Percentiles rank a stretch among this genome's conserved stretches.
phyloP scores from a whole-genome alignment of 2,797 vertebrate species.

The Chelon labrosus region DNA sequence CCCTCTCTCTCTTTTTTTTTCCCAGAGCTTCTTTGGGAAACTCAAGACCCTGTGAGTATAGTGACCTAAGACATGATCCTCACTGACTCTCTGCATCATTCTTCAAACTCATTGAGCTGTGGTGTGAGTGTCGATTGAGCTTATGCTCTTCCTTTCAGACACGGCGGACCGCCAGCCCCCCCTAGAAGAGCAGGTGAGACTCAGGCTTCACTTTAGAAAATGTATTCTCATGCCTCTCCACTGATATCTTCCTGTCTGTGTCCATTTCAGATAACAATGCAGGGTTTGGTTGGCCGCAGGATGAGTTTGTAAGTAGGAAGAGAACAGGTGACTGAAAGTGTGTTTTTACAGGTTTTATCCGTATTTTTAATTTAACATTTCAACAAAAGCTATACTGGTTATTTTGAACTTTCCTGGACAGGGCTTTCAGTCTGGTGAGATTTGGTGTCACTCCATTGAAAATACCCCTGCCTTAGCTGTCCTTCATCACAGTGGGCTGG shows the following conservation, averaged over 20 bases:
- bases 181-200: slow-evolving; percentile 80
- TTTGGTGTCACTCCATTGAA: background rate
- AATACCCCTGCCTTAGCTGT: background rate
- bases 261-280: slow-evolving; percentile 70
- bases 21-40: slow-evolving; percentile 85
- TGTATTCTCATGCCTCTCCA: background rate
- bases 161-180: slow-evolving; percentile 77
- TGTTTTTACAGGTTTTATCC: background rate
- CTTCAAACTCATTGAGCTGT: background rate
- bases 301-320: slow-evolving; percentile 82
- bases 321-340: background rate
- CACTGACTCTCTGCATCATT: background rate
- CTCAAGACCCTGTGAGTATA: slow-evolving; percentile 82
- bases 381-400: no score
- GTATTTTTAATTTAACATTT: background rate
- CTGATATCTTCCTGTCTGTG: background rate
- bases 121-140: background rate
- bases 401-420: background rate
- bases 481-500: background rate
- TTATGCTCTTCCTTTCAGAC: slow-evolving; percentile 42
- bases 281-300: slow-evolving; percentile 74
- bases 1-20: slow-evolving; percentile 17
- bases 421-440: background rate
- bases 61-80: background rate
- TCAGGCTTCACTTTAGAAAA: background rate